These are phyloP conservation scores for Galago senegalensis DNA, from an alignment of 2,797 vertebrate species.

Conservation along the genomic window DNA sequence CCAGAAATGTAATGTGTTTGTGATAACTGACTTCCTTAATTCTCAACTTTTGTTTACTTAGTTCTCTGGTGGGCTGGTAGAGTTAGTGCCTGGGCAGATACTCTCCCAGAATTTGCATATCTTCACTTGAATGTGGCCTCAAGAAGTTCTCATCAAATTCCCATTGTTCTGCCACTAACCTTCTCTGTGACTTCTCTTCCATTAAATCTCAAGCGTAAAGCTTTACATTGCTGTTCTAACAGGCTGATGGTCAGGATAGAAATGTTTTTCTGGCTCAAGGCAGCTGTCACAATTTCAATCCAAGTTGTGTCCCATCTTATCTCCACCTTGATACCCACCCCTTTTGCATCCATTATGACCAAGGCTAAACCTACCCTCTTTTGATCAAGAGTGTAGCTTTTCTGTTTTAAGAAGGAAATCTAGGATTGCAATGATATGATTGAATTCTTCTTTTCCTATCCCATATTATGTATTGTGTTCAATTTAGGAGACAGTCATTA, in stretches of 20 bases:
- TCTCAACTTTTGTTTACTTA: not conserved
- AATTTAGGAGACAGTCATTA: slow-evolving; percentile 49
- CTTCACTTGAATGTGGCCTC: not conserved
- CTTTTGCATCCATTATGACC: not conserved
- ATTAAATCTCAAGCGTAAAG: not conserved
- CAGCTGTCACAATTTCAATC: slow-evolving; percentile 24
- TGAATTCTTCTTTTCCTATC: not conserved
- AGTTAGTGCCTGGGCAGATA: not conserved
- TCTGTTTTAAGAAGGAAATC: slow-evolving; percentile 17
- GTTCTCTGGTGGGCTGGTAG: not conserved
- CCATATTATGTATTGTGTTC: not conserved
- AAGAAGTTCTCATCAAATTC: slow-evolving; percentile 7
- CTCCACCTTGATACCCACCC: not conserved
- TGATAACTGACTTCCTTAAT: not conserved
- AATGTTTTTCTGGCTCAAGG: slow-evolving; percentile 2
- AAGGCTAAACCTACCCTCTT: not conserved
- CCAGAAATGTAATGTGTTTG: not conserved
- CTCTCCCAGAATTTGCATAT: not conserved
- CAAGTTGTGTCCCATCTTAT: not conserved
- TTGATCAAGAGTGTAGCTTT: not conserved
- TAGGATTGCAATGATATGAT: not conserved
- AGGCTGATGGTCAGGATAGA: not conserved
- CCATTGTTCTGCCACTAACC: not conserved
- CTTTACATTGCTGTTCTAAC: not conserved
- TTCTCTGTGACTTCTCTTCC: not conserved